Percentiles rank a stretch among this genome's conserved stretches.
These are phyloP conservation scores for Hemiscyllium ocellatum DNA, from an alignment of 2,113 vertebrate species.

Conservation along the genomic window DNA sequence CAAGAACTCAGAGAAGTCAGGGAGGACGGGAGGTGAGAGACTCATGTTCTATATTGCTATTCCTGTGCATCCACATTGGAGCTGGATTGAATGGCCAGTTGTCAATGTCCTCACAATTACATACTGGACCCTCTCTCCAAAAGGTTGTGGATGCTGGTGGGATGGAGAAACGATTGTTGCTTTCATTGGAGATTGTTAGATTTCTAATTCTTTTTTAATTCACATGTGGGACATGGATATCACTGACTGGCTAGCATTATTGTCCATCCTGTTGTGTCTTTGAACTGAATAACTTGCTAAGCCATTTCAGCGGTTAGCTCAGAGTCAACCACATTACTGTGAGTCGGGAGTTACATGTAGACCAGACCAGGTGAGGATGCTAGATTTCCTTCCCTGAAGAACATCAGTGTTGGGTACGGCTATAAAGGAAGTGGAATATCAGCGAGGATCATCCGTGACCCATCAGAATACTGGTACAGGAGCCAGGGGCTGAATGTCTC, in stretches of 20 bases:
- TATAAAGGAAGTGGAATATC: background rate
- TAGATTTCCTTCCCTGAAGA: too few species aligned
- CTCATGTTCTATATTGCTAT: background rate
- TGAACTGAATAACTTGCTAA: too few species aligned
- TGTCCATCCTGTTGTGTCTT: too few species aligned
- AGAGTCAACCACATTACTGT: too few species aligned
- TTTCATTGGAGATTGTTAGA: too few species aligned
- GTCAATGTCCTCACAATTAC: background rate
- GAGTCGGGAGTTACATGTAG: too few species aligned
- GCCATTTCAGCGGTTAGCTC: too few species aligned
- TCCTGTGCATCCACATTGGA: background rate
- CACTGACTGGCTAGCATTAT: too few species aligned
- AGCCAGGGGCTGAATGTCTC: background rate
- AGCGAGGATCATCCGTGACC: background rate
- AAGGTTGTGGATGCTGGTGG: background rate
- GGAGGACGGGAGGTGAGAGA: background rate
- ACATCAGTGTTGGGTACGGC: background rate
- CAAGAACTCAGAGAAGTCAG: background rate
- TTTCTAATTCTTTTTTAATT: too few species aligned
- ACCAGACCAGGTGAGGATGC: too few species aligned
- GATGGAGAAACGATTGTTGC: background rate
- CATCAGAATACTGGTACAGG: background rate
- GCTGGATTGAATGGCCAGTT: background rate
- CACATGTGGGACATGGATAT: too few species aligned
- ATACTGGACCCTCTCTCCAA: background rate